These are phyloP conservation scores for Arenaria interpres DNA, from an alignment of 2,113 vertebrate genomes.

Conservation along the genomic window DNA sequence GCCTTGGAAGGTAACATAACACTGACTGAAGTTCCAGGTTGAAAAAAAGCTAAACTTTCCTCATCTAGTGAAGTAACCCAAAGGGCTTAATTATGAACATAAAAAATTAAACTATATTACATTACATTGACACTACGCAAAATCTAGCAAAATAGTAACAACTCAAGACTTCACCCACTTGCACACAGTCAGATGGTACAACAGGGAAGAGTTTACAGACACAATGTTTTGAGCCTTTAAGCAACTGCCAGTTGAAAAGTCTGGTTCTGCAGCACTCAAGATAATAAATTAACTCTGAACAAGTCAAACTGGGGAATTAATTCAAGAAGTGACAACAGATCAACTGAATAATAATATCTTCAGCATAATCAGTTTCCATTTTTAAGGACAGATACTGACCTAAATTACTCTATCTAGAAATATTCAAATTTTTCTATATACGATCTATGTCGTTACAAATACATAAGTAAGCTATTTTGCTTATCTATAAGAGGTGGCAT, in stretches of 20 bases:
- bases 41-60: not conserved
- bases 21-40: not conserved
- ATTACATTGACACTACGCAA: not conserved
- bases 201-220: not conserved
- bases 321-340: not conserved
- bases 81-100: not conserved
- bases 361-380: not conserved
- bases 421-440: not conserved
- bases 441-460: not conserved
- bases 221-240: not conserved
- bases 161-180: not conserved
- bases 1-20: not conserved
- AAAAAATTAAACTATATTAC: not conserved
- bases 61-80: not conserved
- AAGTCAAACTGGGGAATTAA: not conserved
- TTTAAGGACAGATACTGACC: not conserved
- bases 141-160: not conserved
- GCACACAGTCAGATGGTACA: not conserved
- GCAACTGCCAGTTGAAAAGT: not conserved
- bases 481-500: not conserved
- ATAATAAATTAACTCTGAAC: not conserved
- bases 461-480: not conserved
- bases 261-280: not conserved
- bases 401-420: not conserved
- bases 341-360: not conserved